Base-by-base conservation (phyloP, 2,797 vertebrate genomes). In the Rhinogobio ventralis region DNA sequence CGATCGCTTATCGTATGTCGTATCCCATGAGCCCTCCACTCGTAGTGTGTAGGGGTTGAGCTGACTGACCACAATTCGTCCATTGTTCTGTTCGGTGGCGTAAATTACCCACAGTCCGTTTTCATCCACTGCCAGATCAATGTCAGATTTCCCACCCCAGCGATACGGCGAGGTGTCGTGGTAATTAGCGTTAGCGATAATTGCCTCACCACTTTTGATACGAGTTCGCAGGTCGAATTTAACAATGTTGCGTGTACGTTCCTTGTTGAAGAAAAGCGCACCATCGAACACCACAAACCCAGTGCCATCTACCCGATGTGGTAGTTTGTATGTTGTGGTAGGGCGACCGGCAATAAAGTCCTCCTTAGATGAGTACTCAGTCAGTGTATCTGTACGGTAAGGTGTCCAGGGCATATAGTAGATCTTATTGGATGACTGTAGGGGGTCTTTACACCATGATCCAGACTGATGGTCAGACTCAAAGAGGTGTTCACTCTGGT, bases 351-450 rank as follows among this genome's bases (percentile, higher is more conserved):
- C 97, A 1, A 99, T 97, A 91, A 99, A 99, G 92, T 99, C 98
- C 15, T 99, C 98, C 92, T 99, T 99, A 55, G 98, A 99, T 2
- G 98, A 99, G 90, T 99, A 99, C 86, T 99, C 98, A 0, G 97
- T 99, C 82, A 99, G 94, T 0, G 98, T 99, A 90, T 99, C 98
- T 0, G 98, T 99, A 87, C 98, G 95, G 90, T 99, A 99, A 0
- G 98, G 97, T 0, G 98, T 99, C 98, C 98, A 99, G 17, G 98
- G 98, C 98, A 99, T 99, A 92, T 99, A 99, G 93, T 99, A 99
- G 90, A 99, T 99, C 94, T 99, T 99, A 92, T 99, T 97, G 0
- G 98, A 99, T 14, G 98, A 97, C 92, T 99, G 98, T 17, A 99
- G 94, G 0, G 98, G 98, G 90, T 99, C 98, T 92, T 99, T 99